phyloP scores from a whole-genome alignment of 2,888 invertebrate species.

The Drosophila siamana region DNA sequence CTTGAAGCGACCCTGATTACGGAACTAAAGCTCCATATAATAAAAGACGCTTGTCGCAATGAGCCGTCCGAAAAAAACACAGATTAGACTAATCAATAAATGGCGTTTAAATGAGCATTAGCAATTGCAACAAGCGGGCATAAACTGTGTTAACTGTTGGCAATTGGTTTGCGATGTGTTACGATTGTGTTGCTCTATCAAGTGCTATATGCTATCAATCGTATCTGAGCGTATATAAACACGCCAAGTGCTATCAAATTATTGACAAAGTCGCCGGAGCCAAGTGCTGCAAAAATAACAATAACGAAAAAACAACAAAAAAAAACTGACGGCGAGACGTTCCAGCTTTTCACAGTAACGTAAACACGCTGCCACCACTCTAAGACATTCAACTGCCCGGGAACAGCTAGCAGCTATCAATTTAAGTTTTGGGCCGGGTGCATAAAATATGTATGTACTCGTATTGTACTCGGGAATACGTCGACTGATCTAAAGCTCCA shows the following conservation, averaged over 20 bases:
- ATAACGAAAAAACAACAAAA: slow-evolving; percentile 37
- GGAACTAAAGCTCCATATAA: slow-evolving; percentile 6
- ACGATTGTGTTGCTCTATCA: slow-evolving; percentile 9
- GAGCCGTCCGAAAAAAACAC: background rate
- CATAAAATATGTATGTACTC: slow-evolving; percentile 20
- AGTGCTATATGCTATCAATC: slow-evolving; percentile 26
- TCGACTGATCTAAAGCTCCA: slow-evolving; percentile 21
- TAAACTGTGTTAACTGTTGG: slow-evolving; percentile 5
- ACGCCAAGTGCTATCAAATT: slow-evolving; percentile 40
- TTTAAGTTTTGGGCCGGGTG: slow-evolving; percentile 32
- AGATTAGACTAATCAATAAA: slow-evolving; percentile 59
- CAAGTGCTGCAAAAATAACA: slow-evolving; percentile 70
- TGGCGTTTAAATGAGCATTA: slow-evolving; percentile 37
- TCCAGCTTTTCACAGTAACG: slow-evolving; percentile 25
- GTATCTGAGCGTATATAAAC: slow-evolving; percentile 18
- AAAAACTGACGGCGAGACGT: slow-evolving; percentile 39
- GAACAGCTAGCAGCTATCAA: slow-evolving; percentile 50
- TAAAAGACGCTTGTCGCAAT: slow-evolving; percentile 21
- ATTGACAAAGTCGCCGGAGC: slow-evolving; percentile 47
- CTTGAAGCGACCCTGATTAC: slow-evolving; percentile 30
- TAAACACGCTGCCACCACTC: slow-evolving; percentile 20
- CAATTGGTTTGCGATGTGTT: slow-evolving; percentile 14
- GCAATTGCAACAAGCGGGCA: slow-evolving; percentile 19
- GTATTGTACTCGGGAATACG: background rate
- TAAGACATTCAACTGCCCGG: slow-evolving; percentile 5